phyloP scores from a whole-genome alignment of 1,140 invertebrate species.

The Spodoptera litura region DNA sequence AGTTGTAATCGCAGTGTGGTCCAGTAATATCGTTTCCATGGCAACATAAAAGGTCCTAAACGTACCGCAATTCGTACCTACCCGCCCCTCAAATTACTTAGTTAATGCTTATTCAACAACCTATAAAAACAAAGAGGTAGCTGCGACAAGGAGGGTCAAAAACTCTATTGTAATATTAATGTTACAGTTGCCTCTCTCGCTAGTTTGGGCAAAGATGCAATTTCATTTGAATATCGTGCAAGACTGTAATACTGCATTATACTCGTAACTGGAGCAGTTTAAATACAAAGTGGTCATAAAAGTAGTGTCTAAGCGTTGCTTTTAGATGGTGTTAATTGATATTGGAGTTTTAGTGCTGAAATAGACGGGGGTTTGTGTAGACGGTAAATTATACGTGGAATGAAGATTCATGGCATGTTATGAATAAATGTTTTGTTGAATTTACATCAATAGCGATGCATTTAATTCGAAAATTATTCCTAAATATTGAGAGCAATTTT shows the following conservation, averaged over 20 bases:
- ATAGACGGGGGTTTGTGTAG: too few relatives aligned
- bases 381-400: too few relatives aligned
- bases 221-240: slow-evolving; percentile 86
- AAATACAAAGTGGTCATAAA: slow-evolving; percentile 84
- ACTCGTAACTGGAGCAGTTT: slow-evolving; percentile 76
- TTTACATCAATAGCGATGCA: too few relatives aligned
- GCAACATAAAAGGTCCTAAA: slow-evolving; percentile 50
- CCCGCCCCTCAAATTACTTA: slow-evolving; percentile 66
- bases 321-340: slow-evolving; percentile 56
- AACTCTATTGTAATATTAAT: slow-evolving; percentile 83
- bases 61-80: slow-evolving; percentile 60
- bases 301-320: slow-evolving; percentile 64
- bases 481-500: too few relatives aligned
- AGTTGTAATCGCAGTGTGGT: slow-evolving; percentile 30
- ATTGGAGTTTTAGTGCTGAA: slow-evolving; percentile 45
- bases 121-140: slow-evolving; percentile 80
- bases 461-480: too few relatives aligned
- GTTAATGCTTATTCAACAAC: slow-evolving; percentile 74
- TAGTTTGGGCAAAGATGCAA: slow-evolving; percentile 86
- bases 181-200: slow-evolving; percentile 78
- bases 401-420: too few relatives aligned
- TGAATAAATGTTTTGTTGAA: too few relatives aligned
- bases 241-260: slow-evolving; percentile 80
- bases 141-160: slow-evolving; percentile 75
- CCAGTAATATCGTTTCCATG: slow-evolving; percentile 39